Evolutionary conservation across 2,888 invertebrate genomes (phyloP).

Genomic region (Hyalella azteca): DNA sequence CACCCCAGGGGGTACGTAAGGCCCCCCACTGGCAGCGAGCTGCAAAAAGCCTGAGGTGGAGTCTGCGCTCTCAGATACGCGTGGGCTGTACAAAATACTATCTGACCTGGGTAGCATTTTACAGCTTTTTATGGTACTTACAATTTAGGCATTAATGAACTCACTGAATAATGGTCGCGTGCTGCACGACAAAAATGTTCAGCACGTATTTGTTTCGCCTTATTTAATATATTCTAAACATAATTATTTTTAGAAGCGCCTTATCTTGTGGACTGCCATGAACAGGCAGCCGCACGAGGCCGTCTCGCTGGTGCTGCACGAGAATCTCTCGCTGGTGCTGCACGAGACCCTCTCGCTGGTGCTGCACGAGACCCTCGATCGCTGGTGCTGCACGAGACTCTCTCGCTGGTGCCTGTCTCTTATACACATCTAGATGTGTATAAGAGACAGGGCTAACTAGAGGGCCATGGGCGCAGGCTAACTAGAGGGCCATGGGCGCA

Average conservation of each 20-base stretch:
- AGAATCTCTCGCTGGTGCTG: background rate
- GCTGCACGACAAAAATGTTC: background rate
- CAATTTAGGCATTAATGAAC: slow-evolving; percentile 32
- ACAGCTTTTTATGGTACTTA: slow-evolving; percentile 4
- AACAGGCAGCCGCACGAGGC: background rate
- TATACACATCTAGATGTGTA: no score
- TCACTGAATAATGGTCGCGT: slow-evolving; percentile 16
- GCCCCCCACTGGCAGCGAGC: background rate
- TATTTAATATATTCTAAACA: background rate
- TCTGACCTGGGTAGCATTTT: slow-evolving; percentile 8
- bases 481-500: no score
- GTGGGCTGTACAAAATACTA: background rate
- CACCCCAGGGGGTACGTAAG: background rate
- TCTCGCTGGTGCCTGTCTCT: background rate
- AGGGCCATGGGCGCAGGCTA: no score
- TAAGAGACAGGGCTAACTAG: no score
- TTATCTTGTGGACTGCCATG: background rate
- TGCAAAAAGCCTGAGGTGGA: background rate
- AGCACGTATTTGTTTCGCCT: background rate
- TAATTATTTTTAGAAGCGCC: slow-evolving; percentile 7
- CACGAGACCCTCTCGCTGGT: background rate
- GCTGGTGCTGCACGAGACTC: background rate
- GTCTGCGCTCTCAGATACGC: background rate
- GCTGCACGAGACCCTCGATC: background rate
- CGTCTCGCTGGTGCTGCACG: background rate